A percentile compares a stretch with the other conserved stretches of the same genome.
Conservation (phyloP, 1,140 invertebrate genomes). For the Diorhabda sublineata region DNA sequence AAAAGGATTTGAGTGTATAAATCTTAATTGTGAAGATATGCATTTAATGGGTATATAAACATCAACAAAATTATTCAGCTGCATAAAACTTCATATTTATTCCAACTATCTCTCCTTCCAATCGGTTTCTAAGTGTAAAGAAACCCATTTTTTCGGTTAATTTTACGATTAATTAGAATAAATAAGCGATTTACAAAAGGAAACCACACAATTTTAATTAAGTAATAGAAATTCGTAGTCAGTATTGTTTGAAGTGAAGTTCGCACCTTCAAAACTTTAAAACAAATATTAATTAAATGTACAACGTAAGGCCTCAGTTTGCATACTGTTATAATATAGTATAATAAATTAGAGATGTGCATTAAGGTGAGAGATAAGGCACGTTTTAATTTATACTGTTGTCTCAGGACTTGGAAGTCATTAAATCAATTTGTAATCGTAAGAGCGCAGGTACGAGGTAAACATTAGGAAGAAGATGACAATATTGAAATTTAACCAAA, state of each 20-base stretch:
- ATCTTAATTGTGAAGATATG: too few relatives aligned
- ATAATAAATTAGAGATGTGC: constrained; percentile 17
- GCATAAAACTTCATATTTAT: too few relatives aligned
- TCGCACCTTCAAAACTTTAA: constrained; percentile 17
- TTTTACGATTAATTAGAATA: constrained; percentile 1
- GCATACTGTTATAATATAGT: constrained; percentile 10
- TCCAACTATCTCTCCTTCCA: too few relatives aligned
- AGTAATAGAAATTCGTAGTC: constrained; percentile 19
- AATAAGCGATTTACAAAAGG: constrained; percentile 5
- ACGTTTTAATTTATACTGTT: constrained; percentile 20
- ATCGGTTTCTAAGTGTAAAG: too few relatives aligned
- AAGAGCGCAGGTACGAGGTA: constrained; percentile 1
- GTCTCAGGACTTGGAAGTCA: not conserved
- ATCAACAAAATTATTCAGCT: too few relatives aligned
- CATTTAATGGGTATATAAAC: too few relatives aligned
- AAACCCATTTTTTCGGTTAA: too few relatives aligned
- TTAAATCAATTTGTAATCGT: constrained; percentile 13
- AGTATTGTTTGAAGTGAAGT: constrained; percentile 15
- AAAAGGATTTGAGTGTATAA: too few relatives aligned
- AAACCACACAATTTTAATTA: constrained; percentile 17
- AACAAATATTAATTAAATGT: constrained; percentile 16
- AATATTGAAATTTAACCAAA: not conserved
- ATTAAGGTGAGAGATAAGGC: constrained; percentile 16
- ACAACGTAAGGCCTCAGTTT: constrained; percentile 9
- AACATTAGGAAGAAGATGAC: not conserved